phyloP scores from a whole-genome alignment of 30 jellyfish, hydroid and myxozoan genomes.

The Turritopsis rubra region DNA sequence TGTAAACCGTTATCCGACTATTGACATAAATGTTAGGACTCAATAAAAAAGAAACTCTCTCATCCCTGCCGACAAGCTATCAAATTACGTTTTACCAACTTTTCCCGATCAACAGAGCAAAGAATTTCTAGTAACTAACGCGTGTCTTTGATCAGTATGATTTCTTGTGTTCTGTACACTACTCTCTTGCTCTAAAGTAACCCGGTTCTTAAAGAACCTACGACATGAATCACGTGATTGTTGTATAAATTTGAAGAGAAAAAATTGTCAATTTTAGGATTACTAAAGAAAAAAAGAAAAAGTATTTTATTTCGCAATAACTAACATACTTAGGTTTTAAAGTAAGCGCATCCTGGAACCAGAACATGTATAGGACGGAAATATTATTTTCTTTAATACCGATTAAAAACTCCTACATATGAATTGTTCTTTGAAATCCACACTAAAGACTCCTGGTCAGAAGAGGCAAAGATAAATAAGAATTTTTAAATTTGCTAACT shows the following conservation, averaged over 20 bases:
- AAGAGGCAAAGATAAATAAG: not conserved
- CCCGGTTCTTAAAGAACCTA: no score
- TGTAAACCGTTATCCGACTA: constrained; percentile 34
- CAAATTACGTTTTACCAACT: constrained; percentile 26
- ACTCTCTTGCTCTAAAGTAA: not conserved
- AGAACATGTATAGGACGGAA: not conserved
- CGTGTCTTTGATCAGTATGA: not conserved
- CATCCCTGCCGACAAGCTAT: constrained; percentile 39
- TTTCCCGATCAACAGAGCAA: constrained; percentile 19
- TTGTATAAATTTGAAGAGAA: not conserved
- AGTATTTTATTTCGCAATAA: no score
- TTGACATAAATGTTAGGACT: constrained; percentile 21
- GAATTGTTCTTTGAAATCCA: not conserved
- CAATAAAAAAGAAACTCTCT: constrained; percentile 19
- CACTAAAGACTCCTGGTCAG: not conserved
- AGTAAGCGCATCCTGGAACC: not conserved
- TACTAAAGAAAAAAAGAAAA: not conserved
- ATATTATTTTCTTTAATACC: not conserved
- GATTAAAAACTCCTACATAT: not conserved
- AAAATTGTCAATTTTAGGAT: no score
- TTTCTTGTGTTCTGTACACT: not conserved
- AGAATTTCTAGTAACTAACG: not conserved
- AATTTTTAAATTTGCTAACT: not conserved
- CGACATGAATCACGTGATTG: not conserved
- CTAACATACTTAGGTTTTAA: not conserved